Evolutionary conservation across 2,888 invertebrate species (phyloP).

Genomic region (Catocala sponsa): DNA sequence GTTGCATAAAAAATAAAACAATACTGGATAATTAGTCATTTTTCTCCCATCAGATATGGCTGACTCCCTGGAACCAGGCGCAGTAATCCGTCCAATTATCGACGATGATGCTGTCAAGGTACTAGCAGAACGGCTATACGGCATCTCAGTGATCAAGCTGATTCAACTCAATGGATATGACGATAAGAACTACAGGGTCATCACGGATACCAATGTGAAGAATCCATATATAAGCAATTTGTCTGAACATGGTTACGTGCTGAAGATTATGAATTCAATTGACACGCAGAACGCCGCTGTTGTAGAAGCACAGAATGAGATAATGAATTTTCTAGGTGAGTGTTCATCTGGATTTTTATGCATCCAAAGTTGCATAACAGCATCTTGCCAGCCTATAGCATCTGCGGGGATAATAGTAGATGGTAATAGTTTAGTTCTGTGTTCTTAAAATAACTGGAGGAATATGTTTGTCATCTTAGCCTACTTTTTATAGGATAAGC

Average conservation of each 20-base stretch:
- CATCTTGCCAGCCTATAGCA: no score
- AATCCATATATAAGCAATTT: conserved; percentile 88
- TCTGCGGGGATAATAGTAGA: no score
- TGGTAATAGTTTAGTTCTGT: no score
- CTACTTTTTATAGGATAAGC: no score
- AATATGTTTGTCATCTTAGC: no score
- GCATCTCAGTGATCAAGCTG: conserved; percentile 87
- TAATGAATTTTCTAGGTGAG: conserved; percentile 92
- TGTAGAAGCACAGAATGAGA: conserved; percentile 92
- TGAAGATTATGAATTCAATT: conserved; percentile 95
- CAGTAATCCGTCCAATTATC: conserved; percentile 87
- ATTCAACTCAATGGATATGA: conserved; percentile 92
- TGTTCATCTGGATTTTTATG: no score
- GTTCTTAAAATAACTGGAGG: no score
- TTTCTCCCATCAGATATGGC: conserved; percentile 49
- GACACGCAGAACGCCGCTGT: conserved; percentile 91
- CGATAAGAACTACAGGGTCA: conserved; percentile 92
- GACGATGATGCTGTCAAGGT: conserved; percentile 83
- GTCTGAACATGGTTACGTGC: conserved; percentile 90
- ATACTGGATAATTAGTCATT: no score
- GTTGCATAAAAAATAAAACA: no score
- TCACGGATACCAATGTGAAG: conserved; percentile 87
- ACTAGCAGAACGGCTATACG: conserved; percentile 89
- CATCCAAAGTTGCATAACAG: no score
- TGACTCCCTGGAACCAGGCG: conserved; percentile 83